These are phyloP conservation scores for Mechanitis messenoides DNA, from an alignment of 2,888 invertebrate genomes.

Conservation along the genomic window DNA sequence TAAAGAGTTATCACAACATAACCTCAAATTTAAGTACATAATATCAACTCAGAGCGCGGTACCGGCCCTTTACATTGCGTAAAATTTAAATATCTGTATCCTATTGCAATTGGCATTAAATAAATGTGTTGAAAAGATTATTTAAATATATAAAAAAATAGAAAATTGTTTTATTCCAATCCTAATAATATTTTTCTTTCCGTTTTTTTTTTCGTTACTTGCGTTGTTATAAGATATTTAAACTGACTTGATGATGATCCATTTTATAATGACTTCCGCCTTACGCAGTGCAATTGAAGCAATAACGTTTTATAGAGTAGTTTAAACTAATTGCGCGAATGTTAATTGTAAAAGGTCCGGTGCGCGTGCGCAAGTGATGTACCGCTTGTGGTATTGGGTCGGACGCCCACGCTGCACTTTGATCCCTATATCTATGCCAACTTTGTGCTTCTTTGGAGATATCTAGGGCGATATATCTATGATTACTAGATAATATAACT, in stretches of 20 bases:
- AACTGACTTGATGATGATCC: neutral
- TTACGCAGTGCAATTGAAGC: conserved; percentile 5
- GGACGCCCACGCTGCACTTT: conserved; percentile 73
- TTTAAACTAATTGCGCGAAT: conserved; percentile 29
- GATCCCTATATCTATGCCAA: conserved; percentile 74
- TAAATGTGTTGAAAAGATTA: conserved; percentile 44
- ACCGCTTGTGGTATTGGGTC: conserved; percentile 68
- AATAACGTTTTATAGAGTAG: conserved; percentile 16
- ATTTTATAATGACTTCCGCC: conserved; percentile 10
- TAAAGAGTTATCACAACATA: conserved; percentile 74
- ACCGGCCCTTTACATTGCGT: conserved; percentile 53
- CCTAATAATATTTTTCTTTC: conserved; percentile 27
- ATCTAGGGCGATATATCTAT: conserved; percentile 56
- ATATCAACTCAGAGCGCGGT: conserved; percentile 49
- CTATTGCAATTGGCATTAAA: conserved; percentile 59
- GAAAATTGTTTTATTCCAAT: conserved; percentile 67
- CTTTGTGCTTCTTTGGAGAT: conserved; percentile 66
- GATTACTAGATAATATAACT: conserved; percentile 26
- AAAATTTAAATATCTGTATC: conserved; percentile 31
- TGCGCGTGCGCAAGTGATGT: conserved; percentile 58
- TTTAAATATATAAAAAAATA: conserved; percentile 59
- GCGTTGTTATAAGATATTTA: neutral
- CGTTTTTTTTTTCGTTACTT: conserved; percentile 9
- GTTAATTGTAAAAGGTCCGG: conserved; percentile 58
- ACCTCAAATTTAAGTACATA: conserved; percentile 63